Evolutionary conservation across 92 coral and sea anemone genomes (phyloP).

Genomic region (Palythoa caribaeorum): DNA sequence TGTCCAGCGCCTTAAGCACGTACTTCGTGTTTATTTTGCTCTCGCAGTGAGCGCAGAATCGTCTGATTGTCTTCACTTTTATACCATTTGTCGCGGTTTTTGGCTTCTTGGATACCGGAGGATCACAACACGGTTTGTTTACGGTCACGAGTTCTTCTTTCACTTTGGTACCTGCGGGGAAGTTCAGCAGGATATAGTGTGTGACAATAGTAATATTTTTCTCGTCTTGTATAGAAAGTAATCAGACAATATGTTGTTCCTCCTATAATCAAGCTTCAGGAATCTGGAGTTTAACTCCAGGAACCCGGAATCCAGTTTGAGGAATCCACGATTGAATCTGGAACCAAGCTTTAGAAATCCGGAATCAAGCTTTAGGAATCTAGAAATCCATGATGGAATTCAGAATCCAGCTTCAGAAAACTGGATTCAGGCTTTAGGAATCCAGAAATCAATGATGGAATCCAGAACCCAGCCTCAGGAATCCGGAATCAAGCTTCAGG

Average conservation of each 20-base stretch:
- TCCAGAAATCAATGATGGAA: too few species aligned
- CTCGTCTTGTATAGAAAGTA: neutral
- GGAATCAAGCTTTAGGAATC: too few species aligned
- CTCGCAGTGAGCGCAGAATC: conserved; percentile 75
- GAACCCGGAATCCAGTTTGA: too few species aligned
- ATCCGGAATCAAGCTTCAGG: too few species aligned
- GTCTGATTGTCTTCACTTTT: conserved; percentile 40
- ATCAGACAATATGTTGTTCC: neutral
- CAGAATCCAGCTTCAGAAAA: too few species aligned
- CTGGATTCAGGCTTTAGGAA: too few species aligned
- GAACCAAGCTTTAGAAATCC: too few species aligned
- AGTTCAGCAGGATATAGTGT: neutral
- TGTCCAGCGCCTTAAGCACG: conserved; percentile 76
- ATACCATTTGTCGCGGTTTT: neutral
- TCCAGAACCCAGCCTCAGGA: too few species aligned
- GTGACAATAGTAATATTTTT: neutral
- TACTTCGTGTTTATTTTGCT: conserved; percentile 66
- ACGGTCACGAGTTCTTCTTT: neutral
- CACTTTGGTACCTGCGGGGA: neutral
- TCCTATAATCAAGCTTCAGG: neutral
- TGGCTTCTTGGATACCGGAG: conserved; percentile 25
- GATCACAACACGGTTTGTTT: neutral
- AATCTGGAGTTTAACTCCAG: too few species aligned
- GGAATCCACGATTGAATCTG: too few species aligned
- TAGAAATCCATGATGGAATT: too few species aligned